Percentiles rank a stretch among this genome's conserved stretches.
phyloP scores from a whole-genome alignment of 2,113 vertebrate genomes.

The Chaenogobius annularis region DNA sequence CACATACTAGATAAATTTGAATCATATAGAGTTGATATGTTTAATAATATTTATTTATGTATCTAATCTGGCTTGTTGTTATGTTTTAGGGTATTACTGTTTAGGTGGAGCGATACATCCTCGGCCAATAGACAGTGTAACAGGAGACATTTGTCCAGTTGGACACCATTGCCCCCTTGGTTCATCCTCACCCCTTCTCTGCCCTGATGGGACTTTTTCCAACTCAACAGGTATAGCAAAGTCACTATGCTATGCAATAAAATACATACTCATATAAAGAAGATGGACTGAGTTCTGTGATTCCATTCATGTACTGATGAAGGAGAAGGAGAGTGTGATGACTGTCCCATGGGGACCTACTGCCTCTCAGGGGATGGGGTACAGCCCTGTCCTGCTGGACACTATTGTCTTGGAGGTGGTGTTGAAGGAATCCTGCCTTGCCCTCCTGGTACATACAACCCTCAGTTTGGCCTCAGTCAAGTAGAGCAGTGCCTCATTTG shows the following conservation, averaged over 20 bases:
- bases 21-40: background rate
- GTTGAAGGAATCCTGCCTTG: constrained; percentile 75
- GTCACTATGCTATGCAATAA: background rate
- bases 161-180: constrained; percentile 82
- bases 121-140: constrained; percentile 73
- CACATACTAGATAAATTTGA: background rate
- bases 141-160: constrained; percentile 77
- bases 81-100: constrained; percentile 84
- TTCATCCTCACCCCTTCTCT: constrained; percentile 73
- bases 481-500: constrained; percentile 81
- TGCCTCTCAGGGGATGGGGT: constrained; percentile 76
- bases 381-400: constrained; percentile 76
- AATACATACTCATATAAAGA: background rate
- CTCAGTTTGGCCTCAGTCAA: constrained; percentile 72
- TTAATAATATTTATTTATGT: background rate
- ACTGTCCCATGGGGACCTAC: constrained; percentile 83
- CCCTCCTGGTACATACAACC: constrained; percentile 81
- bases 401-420: constrained; percentile 79
- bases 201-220: constrained; percentile 77
- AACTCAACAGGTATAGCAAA: constrained; percentile 76
- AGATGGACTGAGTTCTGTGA: background rate
- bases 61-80: background rate
- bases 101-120: constrained; percentile 69
- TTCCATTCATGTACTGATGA: constrained; percentile 4
- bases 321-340: constrained; percentile 77